These are phyloP conservation scores for Ctenoplectra terminalis DNA, from an alignment of 1,140 invertebrate species.

Conservation along the genomic window DNA sequence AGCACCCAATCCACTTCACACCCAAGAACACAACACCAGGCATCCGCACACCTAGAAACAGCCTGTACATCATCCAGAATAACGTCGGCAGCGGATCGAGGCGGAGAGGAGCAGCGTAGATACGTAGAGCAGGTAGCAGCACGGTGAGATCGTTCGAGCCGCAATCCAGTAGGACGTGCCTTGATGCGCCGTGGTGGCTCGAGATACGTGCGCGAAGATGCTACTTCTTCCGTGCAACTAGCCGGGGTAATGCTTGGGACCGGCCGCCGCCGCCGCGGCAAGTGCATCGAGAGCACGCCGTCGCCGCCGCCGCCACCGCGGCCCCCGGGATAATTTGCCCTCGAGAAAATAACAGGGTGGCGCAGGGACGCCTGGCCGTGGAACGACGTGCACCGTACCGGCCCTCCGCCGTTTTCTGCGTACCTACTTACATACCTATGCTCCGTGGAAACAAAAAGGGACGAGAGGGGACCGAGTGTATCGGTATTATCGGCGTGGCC, in stretches of 20 bases:
- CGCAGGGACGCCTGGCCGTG: conserved; percentile 65
- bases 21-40: no score
- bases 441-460: conserved; percentile 34
- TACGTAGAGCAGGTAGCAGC: conserved; percentile 71
- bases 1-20: no score
- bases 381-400: conserved; percentile 61
- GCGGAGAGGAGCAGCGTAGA: neutral
- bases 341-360: conserved; percentile 82
- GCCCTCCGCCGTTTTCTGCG: conserved; percentile 42
- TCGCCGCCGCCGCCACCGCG: conserved; percentile 35
- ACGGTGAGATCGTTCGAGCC: conserved; percentile 73
- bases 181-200: conserved; percentile 80
- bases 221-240: conserved; percentile 80
- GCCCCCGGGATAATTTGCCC: conserved; percentile 80
- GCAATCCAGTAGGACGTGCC: conserved; percentile 82
- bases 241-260: conserved; percentile 70
- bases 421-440: conserved; percentile 61
- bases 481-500: neutral
- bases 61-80: no score
- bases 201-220: conserved; percentile 80
- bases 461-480: neutral
- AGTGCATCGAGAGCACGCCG: conserved; percentile 77
- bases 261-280: conserved; percentile 68
- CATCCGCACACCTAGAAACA: no score
- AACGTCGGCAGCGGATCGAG: neutral